Evolutionary conservation across 2,113 vertebrate species (phyloP).

Genomic region (Thamnophis sirtalis): DNA sequence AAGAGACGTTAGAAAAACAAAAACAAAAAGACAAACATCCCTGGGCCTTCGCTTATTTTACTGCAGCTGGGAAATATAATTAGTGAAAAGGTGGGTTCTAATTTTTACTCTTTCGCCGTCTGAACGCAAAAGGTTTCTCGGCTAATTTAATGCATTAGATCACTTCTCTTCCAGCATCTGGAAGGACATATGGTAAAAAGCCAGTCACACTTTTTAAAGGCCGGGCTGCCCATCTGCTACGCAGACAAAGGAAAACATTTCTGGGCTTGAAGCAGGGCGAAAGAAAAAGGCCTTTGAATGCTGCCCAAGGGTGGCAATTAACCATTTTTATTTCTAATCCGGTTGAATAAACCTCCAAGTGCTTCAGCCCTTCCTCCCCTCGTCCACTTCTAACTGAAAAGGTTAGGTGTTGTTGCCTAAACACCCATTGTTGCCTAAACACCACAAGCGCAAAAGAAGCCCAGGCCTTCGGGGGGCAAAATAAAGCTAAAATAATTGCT

Average conservation of each 20-base stretch:
- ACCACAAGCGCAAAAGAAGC: not conserved
- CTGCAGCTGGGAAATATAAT: not conserved
- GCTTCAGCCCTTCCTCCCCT: not conserved
- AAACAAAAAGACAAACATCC: too few species aligned
- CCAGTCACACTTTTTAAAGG: not conserved
- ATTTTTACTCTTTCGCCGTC: not conserved
- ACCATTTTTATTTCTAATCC: not conserved
- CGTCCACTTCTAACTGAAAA: not conserved
- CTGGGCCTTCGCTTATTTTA: not conserved
- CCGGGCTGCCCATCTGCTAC: too few species aligned
- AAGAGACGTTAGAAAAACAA: too few species aligned
- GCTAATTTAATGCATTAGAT: not conserved
- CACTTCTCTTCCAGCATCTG: not conserved
- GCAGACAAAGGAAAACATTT: not conserved
- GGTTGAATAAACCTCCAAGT: not conserved
- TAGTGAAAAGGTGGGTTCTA: not conserved
- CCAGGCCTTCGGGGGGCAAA: not conserved
- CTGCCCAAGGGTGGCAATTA: not conserved
- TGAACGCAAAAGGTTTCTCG: not conserved
- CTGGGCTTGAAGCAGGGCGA: not conserved
- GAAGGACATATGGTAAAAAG: not conserved
- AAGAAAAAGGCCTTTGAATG: not conserved
- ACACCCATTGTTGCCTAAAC: not conserved
- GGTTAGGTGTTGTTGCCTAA: not conserved
- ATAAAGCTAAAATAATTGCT: not conserved